Evolutionary conservation across 2,113 vertebrate species (phyloP).

Genomic region (Spermophilus dauricus): DNA sequence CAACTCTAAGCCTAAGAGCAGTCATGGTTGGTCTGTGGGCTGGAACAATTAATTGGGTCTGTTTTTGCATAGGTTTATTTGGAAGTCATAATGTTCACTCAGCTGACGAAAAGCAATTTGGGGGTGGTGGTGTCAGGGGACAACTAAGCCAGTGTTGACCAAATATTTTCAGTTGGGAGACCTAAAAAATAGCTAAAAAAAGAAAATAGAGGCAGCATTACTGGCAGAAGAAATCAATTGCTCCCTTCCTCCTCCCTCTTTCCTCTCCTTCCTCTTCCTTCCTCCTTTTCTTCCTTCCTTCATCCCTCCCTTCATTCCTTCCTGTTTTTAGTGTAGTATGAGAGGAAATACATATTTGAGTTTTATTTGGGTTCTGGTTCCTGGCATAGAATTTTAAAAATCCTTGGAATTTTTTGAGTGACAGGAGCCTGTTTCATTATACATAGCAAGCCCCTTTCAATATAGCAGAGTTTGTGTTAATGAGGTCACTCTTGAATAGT

Average conservation of each 20-base stretch:
- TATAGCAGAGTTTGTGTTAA: neutral
- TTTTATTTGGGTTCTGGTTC: neutral
- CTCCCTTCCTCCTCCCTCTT: neutral
- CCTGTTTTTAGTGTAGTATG: no score
- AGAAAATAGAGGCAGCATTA: neutral
- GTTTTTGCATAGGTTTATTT: neutral
- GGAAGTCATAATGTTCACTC: neutral
- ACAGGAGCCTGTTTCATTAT: neutral
- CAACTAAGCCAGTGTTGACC: neutral
- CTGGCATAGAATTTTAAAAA: neutral
- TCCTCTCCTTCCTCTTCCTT: neutral
- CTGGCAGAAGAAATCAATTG: neutral
- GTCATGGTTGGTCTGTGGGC: neutral
- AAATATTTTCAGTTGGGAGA: neutral
- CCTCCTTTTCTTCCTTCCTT: no score
- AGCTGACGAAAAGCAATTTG: neutral
- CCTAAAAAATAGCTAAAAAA: neutral
- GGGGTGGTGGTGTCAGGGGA: no score
- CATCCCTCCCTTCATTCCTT: neutral
- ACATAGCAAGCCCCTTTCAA: neutral
- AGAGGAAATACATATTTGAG: neutral
- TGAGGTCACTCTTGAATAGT: neutral
- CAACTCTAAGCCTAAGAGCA: neutral
- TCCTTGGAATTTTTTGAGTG: neutral
- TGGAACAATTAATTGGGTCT: neutral